phyloP scores from a whole-genome alignment of 2,797 vertebrate species.

The Sebastes itinus region DNA sequence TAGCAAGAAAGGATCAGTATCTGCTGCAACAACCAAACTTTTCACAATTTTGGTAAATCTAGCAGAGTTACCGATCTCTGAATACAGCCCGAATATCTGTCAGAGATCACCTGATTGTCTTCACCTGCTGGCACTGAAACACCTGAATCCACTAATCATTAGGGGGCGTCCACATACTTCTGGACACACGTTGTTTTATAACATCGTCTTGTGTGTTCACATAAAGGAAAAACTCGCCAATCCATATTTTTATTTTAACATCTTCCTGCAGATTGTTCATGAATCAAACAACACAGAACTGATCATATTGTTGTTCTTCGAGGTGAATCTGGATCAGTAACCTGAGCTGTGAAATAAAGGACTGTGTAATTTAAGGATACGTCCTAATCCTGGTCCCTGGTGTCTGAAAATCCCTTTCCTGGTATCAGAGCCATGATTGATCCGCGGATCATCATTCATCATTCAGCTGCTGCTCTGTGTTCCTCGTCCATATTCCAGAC shows the following conservation, averaged over 20 bases:
- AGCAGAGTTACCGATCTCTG: no score
- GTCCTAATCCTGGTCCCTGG: slow-evolving; percentile 28
- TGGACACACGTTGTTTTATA: background rate
- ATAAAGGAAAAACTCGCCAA: no score
- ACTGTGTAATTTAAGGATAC: slow-evolving; percentile 58
- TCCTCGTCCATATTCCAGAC: slow-evolving; percentile 30
- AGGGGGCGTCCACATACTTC: background rate
- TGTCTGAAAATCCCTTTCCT: slow-evolving; percentile 29
- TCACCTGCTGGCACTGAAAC: no score
- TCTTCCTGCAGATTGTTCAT: background rate
- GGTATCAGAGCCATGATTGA: slow-evolving; percentile 50
- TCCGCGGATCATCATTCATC: slow-evolving; percentile 50
- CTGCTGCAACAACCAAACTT: no score
- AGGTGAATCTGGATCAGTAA: background rate
- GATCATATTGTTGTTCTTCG: background rate
- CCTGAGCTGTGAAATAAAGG: slow-evolving; percentile 41
- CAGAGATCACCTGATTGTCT: no score
- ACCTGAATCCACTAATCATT: no score
- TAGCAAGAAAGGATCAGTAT: no score
- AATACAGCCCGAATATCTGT: no score
- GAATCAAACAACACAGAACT: background rate
- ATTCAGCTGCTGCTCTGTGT: slow-evolving; percentile 2
- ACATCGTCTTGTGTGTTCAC: no score
- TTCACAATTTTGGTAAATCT: no score
- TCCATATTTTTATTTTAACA: no score